Percentiles rank a stretch among this genome's conserved stretches.
phyloP scores from a whole-genome alignment of 2,797 vertebrate genomes.

The Artibeus jamaicensis region DNA sequence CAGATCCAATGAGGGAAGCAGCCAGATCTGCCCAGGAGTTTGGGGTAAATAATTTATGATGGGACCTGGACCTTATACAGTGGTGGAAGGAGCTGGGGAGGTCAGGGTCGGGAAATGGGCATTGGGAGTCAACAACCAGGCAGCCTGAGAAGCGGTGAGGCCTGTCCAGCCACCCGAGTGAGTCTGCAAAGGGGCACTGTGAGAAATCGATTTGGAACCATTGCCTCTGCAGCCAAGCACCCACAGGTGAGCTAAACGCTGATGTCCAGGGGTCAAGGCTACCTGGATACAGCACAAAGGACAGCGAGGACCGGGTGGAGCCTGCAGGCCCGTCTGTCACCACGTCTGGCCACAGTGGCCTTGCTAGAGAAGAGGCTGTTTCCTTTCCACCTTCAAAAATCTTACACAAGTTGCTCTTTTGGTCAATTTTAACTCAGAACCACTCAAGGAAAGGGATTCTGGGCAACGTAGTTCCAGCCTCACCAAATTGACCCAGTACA shows the following conservation, averaged over 20 bases:
- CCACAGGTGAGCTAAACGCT: neutral
- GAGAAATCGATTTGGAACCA: accelerated
- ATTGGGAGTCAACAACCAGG: neutral
- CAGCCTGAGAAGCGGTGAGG: neutral
- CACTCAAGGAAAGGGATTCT: neutral
- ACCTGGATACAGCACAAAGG: accelerated
- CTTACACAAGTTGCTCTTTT: neutral
- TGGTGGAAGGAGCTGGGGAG: neutral
- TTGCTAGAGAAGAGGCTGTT: neutral
- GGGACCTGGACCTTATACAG: neutral
- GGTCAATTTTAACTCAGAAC: neutral
- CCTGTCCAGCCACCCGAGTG: neutral
- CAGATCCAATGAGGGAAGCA: neutral
- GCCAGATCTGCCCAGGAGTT: neutral
- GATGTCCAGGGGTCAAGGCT: neutral
- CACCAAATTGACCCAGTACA: accelerated
- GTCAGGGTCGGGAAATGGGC: neutral
- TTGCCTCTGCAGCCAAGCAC: neutral
- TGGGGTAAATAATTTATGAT: neutral
- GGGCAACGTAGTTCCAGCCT: neutral
- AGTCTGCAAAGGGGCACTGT: neutral
- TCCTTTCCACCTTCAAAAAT: no score
- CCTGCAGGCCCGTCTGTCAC: neutral
- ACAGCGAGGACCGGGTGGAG: neutral
- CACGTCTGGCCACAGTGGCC: neutral